Evolutionary conservation across 1,140 invertebrate genomes (phyloP), one percentile per base, ranked within the genome.

Genomic region (Zaprionus ornatus): DNA sequence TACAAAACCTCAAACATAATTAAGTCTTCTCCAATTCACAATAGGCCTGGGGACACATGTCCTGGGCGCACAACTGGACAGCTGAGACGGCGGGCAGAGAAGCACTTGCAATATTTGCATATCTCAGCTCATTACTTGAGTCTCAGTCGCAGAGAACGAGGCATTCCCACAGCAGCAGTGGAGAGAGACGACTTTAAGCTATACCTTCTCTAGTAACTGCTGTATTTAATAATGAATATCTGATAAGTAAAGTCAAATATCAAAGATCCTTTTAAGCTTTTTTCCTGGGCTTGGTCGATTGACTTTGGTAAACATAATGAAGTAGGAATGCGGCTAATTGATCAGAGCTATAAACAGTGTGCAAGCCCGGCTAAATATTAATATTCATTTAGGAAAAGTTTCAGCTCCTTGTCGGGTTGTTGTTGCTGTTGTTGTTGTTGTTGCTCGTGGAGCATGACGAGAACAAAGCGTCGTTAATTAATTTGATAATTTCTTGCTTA

Each of bases 401-500:
- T 54, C 21, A n/a, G 25, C n/a, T 2, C n/a, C 40, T 42, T 9
- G 15, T 17, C n/a, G 40, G 32, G 48, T 42, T 15, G 32, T 65
- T 74, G 57, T 56, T 63, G 52, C 55, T 79, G 48, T 42, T 15
- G 32, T 65, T 74, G 57, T 56, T 63, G 52, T 57, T 79, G 45
- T 72, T 73, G 67, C 42, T 37, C 48, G 63, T 77, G 63, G 64
- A 40, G 64, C 56, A 72, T 61, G 69, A 55, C 45, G 37, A 68
- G 37, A 77, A 70, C 59, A 77, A 80, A 81, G 72, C 72, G 35
- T 48, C 42, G 63, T 76, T 88, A 88, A 88, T 88, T 88, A 88
- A 88, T 88, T 85, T 88, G 85, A 85, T 81, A 83, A 78, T 84
- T 88, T 76, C 71, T 69, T 69, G 57, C 48, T 71, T 69, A 69